These are phyloP conservation scores for Lutjanus argentimaculatus DNA, from an alignment of 2,797 vertebrate species.

Conservation along the genomic window DNA sequence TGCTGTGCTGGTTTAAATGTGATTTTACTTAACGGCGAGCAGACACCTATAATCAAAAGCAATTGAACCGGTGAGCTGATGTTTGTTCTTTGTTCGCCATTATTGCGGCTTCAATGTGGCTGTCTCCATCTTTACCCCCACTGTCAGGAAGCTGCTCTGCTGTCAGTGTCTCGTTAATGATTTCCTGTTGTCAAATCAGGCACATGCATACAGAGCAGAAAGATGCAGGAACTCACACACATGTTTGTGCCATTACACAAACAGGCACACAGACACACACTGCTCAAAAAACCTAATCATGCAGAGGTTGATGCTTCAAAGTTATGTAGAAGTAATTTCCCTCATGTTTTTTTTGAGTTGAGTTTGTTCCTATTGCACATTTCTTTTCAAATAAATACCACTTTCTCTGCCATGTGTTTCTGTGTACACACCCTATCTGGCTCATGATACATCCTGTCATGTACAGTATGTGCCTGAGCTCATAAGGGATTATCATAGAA, in stretches of 20 bases:
- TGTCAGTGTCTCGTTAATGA: conserved; percentile 3
- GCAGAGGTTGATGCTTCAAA: neutral
- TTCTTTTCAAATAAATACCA: neutral
- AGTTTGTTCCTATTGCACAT: neutral
- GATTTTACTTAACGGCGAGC: neutral
- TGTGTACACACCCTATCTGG: neutral
- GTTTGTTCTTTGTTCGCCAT: conserved; percentile 6
- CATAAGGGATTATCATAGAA: conserved; percentile 19
- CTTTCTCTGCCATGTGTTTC: neutral
- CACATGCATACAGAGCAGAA: neutral
- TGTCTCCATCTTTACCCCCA: neutral
- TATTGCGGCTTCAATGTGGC: neutral
- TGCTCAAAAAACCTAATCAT: neutral
- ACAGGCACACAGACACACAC: neutral
- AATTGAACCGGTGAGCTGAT: conserved; percentile 8
- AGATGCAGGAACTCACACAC: neutral
- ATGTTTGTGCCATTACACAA: neutral
- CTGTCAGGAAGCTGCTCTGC: neutral
- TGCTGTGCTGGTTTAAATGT: neutral
- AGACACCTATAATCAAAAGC: conserved; percentile 24
- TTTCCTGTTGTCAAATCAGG: conserved; percentile 7
- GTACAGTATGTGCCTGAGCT: neutral
- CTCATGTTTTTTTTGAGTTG: neutral
- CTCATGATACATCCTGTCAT: neutral
- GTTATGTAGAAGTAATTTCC: neutral